Conservation (phyloP, 2,888 invertebrate species). For the Cryptophagus acutangulus region DNA sequence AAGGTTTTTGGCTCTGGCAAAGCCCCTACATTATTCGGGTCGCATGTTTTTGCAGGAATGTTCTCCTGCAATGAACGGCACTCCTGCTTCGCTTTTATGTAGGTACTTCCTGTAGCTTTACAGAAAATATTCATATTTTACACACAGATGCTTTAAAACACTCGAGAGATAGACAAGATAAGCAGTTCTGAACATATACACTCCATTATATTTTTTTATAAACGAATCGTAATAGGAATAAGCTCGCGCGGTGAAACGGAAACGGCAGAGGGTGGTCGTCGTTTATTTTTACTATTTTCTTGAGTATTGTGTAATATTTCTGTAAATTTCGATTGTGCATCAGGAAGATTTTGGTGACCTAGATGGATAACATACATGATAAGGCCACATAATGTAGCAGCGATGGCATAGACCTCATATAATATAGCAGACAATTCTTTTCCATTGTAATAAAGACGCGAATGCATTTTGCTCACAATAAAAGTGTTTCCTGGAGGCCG, state of each 20-base stretch:
- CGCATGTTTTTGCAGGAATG: constrained; percentile 1
- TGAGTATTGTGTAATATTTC: too few relatives aligned
- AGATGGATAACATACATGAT: neutral
- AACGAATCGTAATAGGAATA: too few relatives aligned
- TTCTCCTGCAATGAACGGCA: constrained; percentile 2
- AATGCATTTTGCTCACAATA: constrained; percentile 12
- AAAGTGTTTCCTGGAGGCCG: constrained; percentile 18
- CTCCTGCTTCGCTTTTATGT: neutral
- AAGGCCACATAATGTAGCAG: neutral
- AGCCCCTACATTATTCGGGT: neutral
- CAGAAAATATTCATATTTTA: constrained; percentile 1
- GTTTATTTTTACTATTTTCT: too few relatives aligned
- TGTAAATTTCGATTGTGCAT: too few relatives aligned
- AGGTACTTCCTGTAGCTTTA: neutral
- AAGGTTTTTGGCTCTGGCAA: constrained; percentile 1
- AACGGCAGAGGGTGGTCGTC: too few relatives aligned
- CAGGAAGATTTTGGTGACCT: too few relatives aligned
- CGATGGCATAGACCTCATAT: neutral
- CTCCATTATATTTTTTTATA: too few relatives aligned
- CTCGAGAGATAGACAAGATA: constrained; percentile 2
- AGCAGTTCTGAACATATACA: too few relatives aligned
- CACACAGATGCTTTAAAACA: constrained; percentile 2
- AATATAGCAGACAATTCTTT: constrained; percentile 1
- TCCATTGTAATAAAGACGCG: constrained; percentile 3
- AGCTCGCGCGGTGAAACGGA: too few relatives aligned